These are phyloP conservation scores for Melanogrammus aeglefinus DNA, from an alignment of 2,797 vertebrate genomes.

Conservation along the genomic window DNA sequence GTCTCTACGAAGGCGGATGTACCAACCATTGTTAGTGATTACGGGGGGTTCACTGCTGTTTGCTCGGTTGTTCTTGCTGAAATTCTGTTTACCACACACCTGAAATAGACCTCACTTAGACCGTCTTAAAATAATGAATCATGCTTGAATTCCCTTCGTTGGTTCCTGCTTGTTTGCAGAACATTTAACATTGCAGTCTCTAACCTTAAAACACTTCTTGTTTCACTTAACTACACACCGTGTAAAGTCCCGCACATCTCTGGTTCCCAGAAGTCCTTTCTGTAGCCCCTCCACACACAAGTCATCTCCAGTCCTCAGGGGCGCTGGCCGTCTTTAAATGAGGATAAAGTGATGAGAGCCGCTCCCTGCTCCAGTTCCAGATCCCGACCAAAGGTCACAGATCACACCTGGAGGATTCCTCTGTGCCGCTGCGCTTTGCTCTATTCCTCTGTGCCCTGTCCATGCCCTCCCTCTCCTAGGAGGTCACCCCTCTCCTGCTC, in stretches of 20 bases:
- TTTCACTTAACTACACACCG: conserved; percentile 30
- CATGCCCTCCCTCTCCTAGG: conserved; percentile 49
- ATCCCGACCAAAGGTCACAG: conserved; percentile 52
- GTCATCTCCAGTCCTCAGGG: conserved; percentile 33
- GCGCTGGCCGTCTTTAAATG: conserved; percentile 61
- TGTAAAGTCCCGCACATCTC: neutral
- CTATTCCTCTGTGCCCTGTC: conserved; percentile 40
- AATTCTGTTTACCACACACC: neutral
- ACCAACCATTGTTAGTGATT: neutral
- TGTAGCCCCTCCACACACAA: conserved; percentile 47
- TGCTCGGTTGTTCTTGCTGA: neutral
- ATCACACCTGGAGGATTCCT: conserved; percentile 72
- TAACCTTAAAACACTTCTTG: conserved; percentile 36
- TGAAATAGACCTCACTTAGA: neutral
- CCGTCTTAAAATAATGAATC: neutral
- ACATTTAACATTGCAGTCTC: neutral
- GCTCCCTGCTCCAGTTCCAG: conserved; percentile 64
- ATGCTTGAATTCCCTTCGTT: neutral
- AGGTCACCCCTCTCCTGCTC: conserved; percentile 54
- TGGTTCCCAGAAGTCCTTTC: conserved; percentile 18
- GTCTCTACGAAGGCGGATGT: conserved; percentile 2
- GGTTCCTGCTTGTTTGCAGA: neutral
- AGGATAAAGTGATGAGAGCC: conserved; percentile 66
- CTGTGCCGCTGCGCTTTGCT: conserved; percentile 58
- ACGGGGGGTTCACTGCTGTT: neutral